Evolutionary conservation across 2,888 invertebrate genomes (phyloP).

Genomic region (Eupithecia exiguata): DNA sequence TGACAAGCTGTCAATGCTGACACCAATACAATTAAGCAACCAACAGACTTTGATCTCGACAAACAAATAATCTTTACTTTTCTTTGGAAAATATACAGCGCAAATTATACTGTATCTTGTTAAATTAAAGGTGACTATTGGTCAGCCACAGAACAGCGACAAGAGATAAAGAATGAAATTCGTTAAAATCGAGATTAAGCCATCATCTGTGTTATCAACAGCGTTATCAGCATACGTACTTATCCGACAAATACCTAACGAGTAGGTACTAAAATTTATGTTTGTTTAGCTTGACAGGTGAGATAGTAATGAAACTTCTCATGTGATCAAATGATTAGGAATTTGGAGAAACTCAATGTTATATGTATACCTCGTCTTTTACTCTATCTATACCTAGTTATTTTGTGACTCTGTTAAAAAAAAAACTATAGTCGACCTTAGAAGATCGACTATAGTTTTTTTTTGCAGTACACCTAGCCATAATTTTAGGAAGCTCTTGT

Average conservation of each 20-base stretch:
- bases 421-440: no score
- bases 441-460: no score
- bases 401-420: no score
- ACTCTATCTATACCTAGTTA: no score
- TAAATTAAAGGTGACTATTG: slow-evolving; percentile 45
- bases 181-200: slow-evolving; percentile 81
- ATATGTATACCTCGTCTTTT: no score
- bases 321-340: slow-evolving; percentile 56
- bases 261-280: slow-evolving; percentile 63
- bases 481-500: no score
- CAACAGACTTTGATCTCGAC: slow-evolving; percentile 69
- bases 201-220: slow-evolving; percentile 79
- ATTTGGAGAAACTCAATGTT: slow-evolving; percentile 28
- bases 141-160: slow-evolving; percentile 38
- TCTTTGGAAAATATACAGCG: slow-evolving; percentile 43
- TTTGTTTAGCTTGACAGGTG: slow-evolving; percentile 69
- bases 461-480: no score
- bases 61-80: slow-evolving; percentile 60
- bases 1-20: slow-evolving; percentile 80
- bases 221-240: slow-evolving; percentile 71
- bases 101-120: slow-evolving; percentile 57
- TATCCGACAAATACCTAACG: slow-evolving; percentile 71
- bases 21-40: slow-evolving; percentile 83
- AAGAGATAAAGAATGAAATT: slow-evolving; percentile 70
- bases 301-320: slow-evolving; percentile 66